Conservation (phyloP, 2,797 vertebrate species). For the Buphagus erythrorhynchus region DNA sequence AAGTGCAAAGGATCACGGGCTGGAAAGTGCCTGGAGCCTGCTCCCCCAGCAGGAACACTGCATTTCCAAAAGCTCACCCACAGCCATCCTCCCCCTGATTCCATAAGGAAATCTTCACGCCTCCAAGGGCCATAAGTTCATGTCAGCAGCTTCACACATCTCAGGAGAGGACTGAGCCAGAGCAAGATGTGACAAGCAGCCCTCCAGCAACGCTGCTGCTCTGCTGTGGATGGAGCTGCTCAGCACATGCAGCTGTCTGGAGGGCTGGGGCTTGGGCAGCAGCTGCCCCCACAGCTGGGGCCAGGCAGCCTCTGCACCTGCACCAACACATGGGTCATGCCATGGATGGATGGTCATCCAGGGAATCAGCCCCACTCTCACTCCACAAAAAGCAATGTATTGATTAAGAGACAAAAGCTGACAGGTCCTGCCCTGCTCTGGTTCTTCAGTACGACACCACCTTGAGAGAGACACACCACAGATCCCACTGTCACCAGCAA, state of each 20-base stretch:
- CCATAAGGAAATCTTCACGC: not conserved
- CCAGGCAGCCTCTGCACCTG: not conserved
- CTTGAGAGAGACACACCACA: not conserved
- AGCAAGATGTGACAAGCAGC: not conserved
- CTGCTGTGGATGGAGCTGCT: not conserved
- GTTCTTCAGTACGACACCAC: accelerated
- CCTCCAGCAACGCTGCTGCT: not conserved
- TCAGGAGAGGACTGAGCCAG: not conserved
- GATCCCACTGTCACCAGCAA: not conserved
- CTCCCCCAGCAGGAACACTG: not conserved
- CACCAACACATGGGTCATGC: not conserved
- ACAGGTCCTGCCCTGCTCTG: not conserved
- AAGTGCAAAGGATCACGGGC: not conserved
- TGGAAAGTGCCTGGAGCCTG: not conserved
- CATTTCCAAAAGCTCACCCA: not conserved
- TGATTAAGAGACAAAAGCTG: not conserved
- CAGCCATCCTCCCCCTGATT: not conserved
- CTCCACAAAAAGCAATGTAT: not conserved
- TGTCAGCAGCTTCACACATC: not conserved
- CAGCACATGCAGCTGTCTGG: not conserved
- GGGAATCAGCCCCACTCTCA: accelerated
- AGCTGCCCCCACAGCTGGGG: not conserved
- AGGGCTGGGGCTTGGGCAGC: not conserved
- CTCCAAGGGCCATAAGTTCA: not conserved
- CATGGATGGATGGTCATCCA: no score